Evolutionary conservation across 1,140 invertebrate species (phyloP).

Genomic region (Chlorops oryzae): DNA sequence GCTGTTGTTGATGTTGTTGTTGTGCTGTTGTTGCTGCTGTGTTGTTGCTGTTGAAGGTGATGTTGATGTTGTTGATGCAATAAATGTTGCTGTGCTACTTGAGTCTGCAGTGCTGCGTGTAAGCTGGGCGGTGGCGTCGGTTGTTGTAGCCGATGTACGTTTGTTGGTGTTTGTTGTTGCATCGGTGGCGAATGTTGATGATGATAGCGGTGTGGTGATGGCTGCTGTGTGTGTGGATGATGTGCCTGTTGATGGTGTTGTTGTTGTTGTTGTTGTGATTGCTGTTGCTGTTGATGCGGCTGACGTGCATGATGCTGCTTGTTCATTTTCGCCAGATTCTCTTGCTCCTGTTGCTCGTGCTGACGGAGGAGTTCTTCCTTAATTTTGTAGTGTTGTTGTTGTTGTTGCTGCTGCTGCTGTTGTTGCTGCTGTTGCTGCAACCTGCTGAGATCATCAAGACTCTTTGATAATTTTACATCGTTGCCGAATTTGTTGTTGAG

Average conservation of each 20-base stretch:
- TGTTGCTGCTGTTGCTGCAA: conserved; percentile 38
- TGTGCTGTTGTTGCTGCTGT: conserved; percentile 22
- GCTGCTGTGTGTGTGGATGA: conserved; percentile 27
- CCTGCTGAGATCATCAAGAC: conserved; percentile 40
- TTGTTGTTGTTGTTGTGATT: conserved; percentile 26
- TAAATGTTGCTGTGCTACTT: conserved; percentile 23
- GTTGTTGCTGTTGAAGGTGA: conserved; percentile 27
- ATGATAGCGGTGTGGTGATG: conserved; percentile 25
- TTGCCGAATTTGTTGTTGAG: conserved; percentile 41
- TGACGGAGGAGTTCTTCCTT: conserved; percentile 39
- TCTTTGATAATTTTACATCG: conserved; percentile 41
- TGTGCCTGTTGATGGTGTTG: conserved; percentile 25
- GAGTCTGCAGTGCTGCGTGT: conserved; percentile 16
- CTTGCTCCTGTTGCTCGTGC: conserved; percentile 35
- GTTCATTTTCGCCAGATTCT: conserved; percentile 15
- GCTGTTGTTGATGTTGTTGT: conserved; percentile 32
- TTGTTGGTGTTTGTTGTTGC: conserved; percentile 27
- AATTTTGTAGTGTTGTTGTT: conserved; percentile 40
- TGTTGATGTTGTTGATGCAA: conserved; percentile 28
- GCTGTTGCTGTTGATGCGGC: conserved; percentile 29
- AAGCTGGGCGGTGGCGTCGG: conserved; percentile 4
- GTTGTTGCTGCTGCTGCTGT: conserved; percentile 34
- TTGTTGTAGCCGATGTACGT: conserved; percentile 30
- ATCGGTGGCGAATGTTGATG: conserved; percentile 24
- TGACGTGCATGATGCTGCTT: conserved; percentile 16